A percentile compares a stretch with the other conserved stretches of the same genome.
Conservation (phyloP, 2,113 vertebrate genomes). For the Forbesichthys papilliferus region DNA sequence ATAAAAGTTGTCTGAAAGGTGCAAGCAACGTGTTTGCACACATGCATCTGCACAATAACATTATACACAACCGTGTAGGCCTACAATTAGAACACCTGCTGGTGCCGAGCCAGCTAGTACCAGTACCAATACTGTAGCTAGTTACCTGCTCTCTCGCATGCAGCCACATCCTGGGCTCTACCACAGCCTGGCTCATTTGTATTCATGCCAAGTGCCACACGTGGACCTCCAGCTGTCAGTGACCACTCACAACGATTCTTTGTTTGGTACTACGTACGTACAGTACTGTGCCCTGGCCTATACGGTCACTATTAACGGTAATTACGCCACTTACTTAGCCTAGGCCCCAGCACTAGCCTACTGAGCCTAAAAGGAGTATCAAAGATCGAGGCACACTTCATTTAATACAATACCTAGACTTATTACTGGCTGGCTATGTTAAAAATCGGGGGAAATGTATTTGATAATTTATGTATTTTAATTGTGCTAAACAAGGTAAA, state of each 20-base stretch:
- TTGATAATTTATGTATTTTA: no score
- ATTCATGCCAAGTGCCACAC: constrained; percentile 15
- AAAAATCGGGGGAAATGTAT: no score
- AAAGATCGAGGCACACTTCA: no score
- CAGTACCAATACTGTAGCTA: no score
- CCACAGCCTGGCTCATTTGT: constrained; percentile 28
- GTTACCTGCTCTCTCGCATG: constrained; percentile 26
- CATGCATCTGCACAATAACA: no score
- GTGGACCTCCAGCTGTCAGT: constrained; percentile 6
- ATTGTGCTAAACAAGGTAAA: no score
- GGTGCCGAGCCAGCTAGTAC: background rate
- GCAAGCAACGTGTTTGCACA: background rate
- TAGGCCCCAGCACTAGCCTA: no score
- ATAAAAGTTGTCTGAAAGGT: background rate
- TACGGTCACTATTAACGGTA: constrained; percentile 3
- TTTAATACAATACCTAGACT: no score
- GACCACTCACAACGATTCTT: constrained; percentile 30
- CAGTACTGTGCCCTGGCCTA: background rate
- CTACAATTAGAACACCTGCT: no score
- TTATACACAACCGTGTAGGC: background rate
- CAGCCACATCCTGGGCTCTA: constrained; percentile 27
- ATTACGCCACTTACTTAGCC: no score
- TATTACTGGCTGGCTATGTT: no score
- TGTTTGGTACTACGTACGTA: background rate
- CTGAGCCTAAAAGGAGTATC: no score